phyloP scores from a whole-genome alignment of 2,113 vertebrate species.

The Etia nguti region DNA sequence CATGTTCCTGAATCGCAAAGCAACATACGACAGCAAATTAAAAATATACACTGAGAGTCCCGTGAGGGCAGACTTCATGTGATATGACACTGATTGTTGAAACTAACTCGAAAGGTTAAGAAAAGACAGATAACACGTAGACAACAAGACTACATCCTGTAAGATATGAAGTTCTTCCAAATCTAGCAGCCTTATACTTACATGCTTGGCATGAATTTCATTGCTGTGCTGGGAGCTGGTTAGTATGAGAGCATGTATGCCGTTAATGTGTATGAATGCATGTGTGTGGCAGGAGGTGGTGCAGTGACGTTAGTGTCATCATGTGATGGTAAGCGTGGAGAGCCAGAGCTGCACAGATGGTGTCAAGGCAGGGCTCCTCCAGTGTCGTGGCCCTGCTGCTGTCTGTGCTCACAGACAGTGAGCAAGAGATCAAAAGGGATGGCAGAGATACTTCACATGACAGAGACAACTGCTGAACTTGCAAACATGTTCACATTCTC shows the following conservation, averaged over 20 bases:
- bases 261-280: not conserved
- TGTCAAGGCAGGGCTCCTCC: slow-evolving; percentile 45
- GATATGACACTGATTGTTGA: not conserved
- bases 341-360: slow-evolving; percentile 55
- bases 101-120: not conserved
- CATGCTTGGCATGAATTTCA: not conserved
- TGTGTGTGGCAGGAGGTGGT: not conserved
- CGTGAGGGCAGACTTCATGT: not conserved
- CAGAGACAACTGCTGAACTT: not conserved
- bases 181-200: not conserved
- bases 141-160: not conserved
- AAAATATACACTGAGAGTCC: not conserved
- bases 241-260: not conserved
- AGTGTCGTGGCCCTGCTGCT: not conserved
- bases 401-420: not conserved
- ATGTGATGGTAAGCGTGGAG: slow-evolving; percentile 15
- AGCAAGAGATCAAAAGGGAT: slow-evolving; percentile 46
- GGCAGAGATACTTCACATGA: not conserved
- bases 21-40: not conserved
- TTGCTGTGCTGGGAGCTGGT: not conserved
- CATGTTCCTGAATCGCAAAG: not conserved
- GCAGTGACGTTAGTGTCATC: not conserved
- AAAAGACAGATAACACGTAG: not conserved
- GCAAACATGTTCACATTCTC: not conserved
- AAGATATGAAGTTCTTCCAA: not conserved